Percentiles rank a stretch among this genome's conserved stretches.
Conservation (phyloP, 64 coral and sea anemone genomes). For the Cladopsammia gracilis region DNA sequence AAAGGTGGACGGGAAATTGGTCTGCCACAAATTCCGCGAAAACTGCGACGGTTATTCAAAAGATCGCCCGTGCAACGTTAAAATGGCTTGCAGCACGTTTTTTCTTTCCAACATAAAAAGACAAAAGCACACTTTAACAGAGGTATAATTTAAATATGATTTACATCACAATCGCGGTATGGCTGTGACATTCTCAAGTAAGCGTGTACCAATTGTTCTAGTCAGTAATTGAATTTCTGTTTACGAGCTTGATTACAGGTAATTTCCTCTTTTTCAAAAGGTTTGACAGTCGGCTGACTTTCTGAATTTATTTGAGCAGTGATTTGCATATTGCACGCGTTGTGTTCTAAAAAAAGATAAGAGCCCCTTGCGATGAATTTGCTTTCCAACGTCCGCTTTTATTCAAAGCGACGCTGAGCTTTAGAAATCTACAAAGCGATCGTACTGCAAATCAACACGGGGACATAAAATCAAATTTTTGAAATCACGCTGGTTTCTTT, state of each 20-base stretch:
- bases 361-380: not conserved
- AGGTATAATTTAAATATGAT: not conserved
- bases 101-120: not conserved
- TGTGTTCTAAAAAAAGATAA: constrained; percentile 5
- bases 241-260: constrained; percentile 57
- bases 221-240: constrained; percentile 52
- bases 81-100: constrained; percentile 19
- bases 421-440: not conserved
- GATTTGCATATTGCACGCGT: constrained; percentile 40
- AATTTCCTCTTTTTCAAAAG: constrained; percentile 59
- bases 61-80: not conserved
- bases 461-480: not conserved
- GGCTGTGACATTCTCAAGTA: constrained; percentile 8
- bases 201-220: constrained; percentile 46
- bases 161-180: constrained; percentile 45
- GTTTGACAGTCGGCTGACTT: constrained; percentile 40
- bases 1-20: not conserved
- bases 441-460: not conserved
- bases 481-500: constrained; percentile 16
- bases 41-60: not conserved
- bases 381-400: not conserved
- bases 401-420: not conserved
- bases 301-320: constrained; percentile 12
- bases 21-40: not conserved
- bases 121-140: constrained; percentile 8